These are phyloP conservation scores for Grantiella picta DNA, from an alignment of 2,113 vertebrate genomes.

Conservation along the genomic window DNA sequence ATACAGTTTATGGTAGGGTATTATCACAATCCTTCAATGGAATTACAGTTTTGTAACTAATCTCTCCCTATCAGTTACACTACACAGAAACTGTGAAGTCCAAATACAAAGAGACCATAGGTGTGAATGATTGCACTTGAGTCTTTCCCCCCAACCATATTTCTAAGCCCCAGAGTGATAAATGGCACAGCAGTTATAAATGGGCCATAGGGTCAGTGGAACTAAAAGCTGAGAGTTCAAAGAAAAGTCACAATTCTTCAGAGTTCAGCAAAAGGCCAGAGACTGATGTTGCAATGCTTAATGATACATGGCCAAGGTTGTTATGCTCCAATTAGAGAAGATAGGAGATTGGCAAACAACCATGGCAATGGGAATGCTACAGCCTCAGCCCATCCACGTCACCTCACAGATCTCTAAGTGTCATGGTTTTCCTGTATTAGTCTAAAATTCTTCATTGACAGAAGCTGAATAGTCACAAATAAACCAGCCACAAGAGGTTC, in stretches of 20 bases:
- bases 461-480: not conserved
- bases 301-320: slow-evolving; percentile 20
- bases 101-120: slow-evolving; percentile 53
- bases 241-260: slow-evolving; percentile 73
- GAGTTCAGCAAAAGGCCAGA: slow-evolving; percentile 77
- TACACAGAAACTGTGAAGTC: slow-evolving; percentile 65
- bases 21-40: slow-evolving; percentile 67
- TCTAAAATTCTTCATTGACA: not conserved
- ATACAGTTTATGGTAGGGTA: slow-evolving; percentile 32
- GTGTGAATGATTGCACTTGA: slow-evolving; percentile 71
- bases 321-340: slow-evolving; percentile 60
- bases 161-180: slow-evolving; percentile 68
- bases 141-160: slow-evolving; percentile 54
- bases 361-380: not conserved
- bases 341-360: slow-evolving; percentile 8
- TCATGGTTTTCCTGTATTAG: not conserved
- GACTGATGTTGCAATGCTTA: slow-evolving; percentile 11
- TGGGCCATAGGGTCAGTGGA: slow-evolving; percentile 68
- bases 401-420: not conserved
- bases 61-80: slow-evolving; percentile 72
- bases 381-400: not conserved
- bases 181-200: slow-evolving; percentile 69
- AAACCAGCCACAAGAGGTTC: not conserved
- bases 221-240: slow-evolving; percentile 73
- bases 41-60: slow-evolving; percentile 72